phyloP scores from a whole-genome alignment of 1,140 invertebrate species.

The Drosophila melanica region DNA sequence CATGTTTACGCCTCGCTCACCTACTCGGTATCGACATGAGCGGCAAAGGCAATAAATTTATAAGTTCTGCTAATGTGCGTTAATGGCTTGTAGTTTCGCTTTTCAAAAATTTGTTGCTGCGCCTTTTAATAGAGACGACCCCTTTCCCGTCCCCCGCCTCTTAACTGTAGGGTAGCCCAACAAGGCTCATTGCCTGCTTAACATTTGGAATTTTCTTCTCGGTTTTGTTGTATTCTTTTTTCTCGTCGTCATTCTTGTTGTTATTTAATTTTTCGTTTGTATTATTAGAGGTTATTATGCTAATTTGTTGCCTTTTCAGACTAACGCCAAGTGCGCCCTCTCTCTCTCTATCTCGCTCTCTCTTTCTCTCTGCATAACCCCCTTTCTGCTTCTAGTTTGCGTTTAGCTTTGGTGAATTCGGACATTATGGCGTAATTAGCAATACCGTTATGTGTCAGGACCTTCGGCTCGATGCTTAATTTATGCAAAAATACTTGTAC shows the following conservation, averaged over 20 bases:
- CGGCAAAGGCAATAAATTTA: slow-evolving; percentile 73
- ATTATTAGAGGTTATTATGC: slow-evolving; percentile 79
- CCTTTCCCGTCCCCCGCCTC: not conserved
- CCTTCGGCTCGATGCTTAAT: slow-evolving; percentile 63
- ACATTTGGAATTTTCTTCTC: slow-evolving; percentile 35
- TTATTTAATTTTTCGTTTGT: slow-evolving; percentile 80
- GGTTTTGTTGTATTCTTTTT: not conserved
- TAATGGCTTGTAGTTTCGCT: slow-evolving; percentile 77
- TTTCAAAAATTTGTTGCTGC: slow-evolving; percentile 39
- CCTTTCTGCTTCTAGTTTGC: slow-evolving; percentile 2
- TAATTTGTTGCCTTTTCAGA: slow-evolving; percentile 56
- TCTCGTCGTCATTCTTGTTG: slow-evolving; percentile 49
- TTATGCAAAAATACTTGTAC: slow-evolving; percentile 63
- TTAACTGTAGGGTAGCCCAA: not conserved
- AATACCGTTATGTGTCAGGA: slow-evolving; percentile 68
- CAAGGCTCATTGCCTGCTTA: slow-evolving; percentile 34
- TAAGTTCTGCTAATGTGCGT: slow-evolving; percentile 78
- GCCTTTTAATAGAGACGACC: slow-evolving; percentile 4
- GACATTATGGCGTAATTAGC: slow-evolving; percentile 78
- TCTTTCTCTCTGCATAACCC: slow-evolving; percentile 4
- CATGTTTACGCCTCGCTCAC: not conserved
- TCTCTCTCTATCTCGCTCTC: not conserved
- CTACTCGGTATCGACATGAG: slow-evolving; percentile 40
- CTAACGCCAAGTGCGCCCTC: not conserved
- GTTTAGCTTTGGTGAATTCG: slow-evolving; percentile 39